These are phyloP conservation scores for Zalophus californianus DNA, from an alignment of 2,797 vertebrate genomes.

Conservation along the genomic window DNA sequence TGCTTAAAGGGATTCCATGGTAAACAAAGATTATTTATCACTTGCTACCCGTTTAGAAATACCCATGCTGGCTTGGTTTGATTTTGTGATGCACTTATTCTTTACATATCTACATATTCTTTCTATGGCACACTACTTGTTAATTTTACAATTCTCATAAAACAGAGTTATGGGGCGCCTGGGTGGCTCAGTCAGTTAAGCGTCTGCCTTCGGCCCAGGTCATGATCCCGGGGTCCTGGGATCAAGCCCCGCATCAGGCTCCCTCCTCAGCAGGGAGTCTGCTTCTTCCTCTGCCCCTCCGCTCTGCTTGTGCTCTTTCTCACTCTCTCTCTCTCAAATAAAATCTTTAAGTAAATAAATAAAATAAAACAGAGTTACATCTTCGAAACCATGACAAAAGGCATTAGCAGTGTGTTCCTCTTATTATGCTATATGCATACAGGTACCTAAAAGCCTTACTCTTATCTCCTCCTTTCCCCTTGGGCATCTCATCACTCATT, in stretches of 20 bases:
- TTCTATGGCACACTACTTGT: neutral
- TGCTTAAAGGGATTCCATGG: neutral
- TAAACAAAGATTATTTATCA: neutral
- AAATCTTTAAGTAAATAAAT: neutral
- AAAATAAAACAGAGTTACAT: neutral
- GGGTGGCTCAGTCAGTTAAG: neutral
- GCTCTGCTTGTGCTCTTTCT: neutral
- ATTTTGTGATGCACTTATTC: neutral
- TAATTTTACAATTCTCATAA: slow-evolving; percentile 24
- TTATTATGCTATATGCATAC: neutral
- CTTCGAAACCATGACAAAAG: slow-evolving; percentile 27
- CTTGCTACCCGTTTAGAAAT: slow-evolving; percentile 12
- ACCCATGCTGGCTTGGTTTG: neutral
- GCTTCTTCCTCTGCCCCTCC: neutral
- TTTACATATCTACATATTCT: neutral
- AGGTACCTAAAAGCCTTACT: neutral
- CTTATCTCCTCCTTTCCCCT: neutral
- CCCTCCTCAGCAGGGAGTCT: neutral
- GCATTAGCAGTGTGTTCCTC: neutral
- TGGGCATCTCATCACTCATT: neutral
- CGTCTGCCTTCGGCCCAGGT: neutral
- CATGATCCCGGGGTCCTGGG: neutral
- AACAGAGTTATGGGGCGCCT: neutral
- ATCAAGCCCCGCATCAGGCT: neutral
- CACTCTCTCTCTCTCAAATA: neutral